Conservation (phyloP, 2,113 vertebrate species). For the Perccottus glenii region DNA sequence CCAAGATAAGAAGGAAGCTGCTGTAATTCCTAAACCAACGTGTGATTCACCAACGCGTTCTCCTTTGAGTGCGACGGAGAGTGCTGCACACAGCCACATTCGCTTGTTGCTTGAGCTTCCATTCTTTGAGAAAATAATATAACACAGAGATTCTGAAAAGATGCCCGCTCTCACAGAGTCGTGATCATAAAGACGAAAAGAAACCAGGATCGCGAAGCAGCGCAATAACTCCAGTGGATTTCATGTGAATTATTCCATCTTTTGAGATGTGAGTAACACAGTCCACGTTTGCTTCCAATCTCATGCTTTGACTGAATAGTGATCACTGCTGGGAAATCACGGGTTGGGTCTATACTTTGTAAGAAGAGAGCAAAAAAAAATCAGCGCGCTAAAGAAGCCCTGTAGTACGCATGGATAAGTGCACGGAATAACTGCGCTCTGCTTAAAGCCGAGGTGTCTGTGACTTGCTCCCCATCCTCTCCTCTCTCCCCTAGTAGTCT, state of each 20-base stretch:
- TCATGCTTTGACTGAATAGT: conserved; percentile 32
- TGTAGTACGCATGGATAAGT: conserved; percentile 6
- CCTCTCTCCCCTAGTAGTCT: background rate
- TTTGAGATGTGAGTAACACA: conserved; percentile 19
- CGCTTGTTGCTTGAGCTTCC: conserved; percentile 77
- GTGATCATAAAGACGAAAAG: background rate
- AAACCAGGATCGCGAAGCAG: background rate
- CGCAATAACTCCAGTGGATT: conserved; percentile 23
- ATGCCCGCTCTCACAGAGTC: background rate
- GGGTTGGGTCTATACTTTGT: background rate
- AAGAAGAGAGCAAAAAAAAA: background rate
- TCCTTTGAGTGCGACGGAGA: conserved; percentile 35
- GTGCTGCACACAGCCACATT: conserved; percentile 32
- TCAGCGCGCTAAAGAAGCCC: background rate
- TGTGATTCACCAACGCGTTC: conserved; percentile 35
- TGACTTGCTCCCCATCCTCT: conserved; percentile 9
- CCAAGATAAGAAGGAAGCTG: background rate
- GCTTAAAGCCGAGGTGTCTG: conserved; percentile 9
- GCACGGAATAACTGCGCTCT: conserved; percentile 10
- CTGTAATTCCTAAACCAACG: conserved; percentile 7
- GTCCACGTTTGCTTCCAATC: conserved; percentile 42
- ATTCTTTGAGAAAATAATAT: conserved; percentile 17
- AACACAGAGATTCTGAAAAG: background rate
- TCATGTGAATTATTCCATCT: conserved; percentile 45
- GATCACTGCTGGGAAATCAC: background rate